A percentile compares a stretch with the other conserved stretches of the same genome.
Evolutionary conservation across 2,888 invertebrate genomes (phyloP).

Genomic region (Vanessa cardui): DNA sequence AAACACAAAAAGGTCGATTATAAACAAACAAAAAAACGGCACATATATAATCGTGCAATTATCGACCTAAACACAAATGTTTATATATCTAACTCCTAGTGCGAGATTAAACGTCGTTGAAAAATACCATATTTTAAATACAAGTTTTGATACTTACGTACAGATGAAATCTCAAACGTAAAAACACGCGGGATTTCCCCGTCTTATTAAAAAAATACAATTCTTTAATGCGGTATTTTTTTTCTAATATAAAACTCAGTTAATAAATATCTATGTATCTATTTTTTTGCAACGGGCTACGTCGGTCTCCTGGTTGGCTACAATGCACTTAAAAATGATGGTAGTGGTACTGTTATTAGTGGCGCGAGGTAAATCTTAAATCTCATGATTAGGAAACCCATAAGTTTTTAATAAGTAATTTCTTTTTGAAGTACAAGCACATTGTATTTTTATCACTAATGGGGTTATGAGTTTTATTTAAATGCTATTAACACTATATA

Average conservation of each 20-base stretch:
- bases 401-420: too few species aligned
- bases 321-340: too few species aligned
- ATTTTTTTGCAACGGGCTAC: too few species aligned
- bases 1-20: too few species aligned
- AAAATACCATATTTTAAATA: constrained; percentile 12
- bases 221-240: background rate
- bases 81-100: constrained; percentile 14
- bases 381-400: background rate
- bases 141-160: background rate
- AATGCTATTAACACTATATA: too few species aligned
- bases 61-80: constrained; percentile 7
- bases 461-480: too few species aligned
- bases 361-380: background rate
- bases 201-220: too few species aligned
- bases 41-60: constrained; percentile 12
- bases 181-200: background rate
- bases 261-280: background rate
- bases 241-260: background rate
- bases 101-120: constrained; percentile 2
- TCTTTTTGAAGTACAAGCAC: too few species aligned
- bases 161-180: background rate
- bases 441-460: too few species aligned
- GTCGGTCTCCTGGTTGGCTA: too few species aligned
- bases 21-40: background rate
- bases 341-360: too few species aligned